Percentiles rank a stretch among this genome's conserved stretches.
These are phyloP conservation scores for Taurulus bubalis DNA, from an alignment of 2,113 vertebrate species.

Conservation along the genomic window DNA sequence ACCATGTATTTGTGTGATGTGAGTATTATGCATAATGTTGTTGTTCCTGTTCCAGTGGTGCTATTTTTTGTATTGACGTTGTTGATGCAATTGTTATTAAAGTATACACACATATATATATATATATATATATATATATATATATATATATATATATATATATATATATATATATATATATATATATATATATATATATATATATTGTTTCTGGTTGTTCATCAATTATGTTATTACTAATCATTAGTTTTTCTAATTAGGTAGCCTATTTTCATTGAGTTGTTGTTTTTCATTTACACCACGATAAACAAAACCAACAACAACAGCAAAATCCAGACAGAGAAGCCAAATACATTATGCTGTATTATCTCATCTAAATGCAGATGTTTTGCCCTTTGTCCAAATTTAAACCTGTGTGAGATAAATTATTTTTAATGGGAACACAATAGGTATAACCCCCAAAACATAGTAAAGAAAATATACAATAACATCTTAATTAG, in stretches of 20 bases:
- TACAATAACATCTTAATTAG: not conserved
- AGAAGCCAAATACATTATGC: not conserved
- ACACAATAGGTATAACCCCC: not conserved
- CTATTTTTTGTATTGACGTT: not conserved
- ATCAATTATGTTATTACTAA: not conserved
- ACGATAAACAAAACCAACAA: not conserved
- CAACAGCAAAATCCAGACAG: not conserved
- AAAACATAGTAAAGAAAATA: not conserved
- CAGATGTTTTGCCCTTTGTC: not conserved
- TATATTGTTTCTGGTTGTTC: constrained; percentile 17
- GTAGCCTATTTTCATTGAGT: not conserved
- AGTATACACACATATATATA: constrained; percentile 1
- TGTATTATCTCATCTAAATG: not conserved
- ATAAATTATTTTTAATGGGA: not conserved
- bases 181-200: constrained; percentile 1
- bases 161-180: constrained; percentile 8
- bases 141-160: constrained; percentile 17
- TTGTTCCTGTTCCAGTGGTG: not conserved
- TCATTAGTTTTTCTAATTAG: not conserved
- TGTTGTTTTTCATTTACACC: not conserved
- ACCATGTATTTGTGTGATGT: not conserved
- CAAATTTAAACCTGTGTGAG: not conserved
- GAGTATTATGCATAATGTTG: not conserved
- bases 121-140: constrained; percentile 14
- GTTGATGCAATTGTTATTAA: constrained; percentile 34